Evolutionary conservation across 2,888 invertebrate species (phyloP).

Genomic region (Drosophila formosana): DNA sequence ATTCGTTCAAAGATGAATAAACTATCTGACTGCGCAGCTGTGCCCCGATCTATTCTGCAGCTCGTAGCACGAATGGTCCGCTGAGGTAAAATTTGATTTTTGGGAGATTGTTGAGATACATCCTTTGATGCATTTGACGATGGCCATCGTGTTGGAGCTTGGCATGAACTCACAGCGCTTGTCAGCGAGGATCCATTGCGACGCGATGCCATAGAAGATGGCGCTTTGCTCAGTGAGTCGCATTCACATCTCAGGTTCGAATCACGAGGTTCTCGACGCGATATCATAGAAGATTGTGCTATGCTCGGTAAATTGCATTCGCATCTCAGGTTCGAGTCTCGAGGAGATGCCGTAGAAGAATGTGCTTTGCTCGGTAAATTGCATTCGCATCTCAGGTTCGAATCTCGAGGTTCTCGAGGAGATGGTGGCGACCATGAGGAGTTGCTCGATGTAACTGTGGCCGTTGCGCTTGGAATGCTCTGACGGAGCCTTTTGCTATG

Average conservation of each 20-base stretch:
- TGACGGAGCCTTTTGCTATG: slow-evolving; percentile 1
- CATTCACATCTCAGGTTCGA: neutral
- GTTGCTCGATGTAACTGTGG: too few species aligned
- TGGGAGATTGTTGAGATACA: neutral
- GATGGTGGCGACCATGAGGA: neutral
- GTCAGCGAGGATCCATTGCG: neutral
- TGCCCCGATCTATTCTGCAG: neutral
- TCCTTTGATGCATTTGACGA: neutral
- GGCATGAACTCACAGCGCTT: neutral
- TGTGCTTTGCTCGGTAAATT: neutral
- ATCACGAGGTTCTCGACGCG: too few species aligned
- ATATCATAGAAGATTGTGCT: neutral
- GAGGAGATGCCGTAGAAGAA: neutral
- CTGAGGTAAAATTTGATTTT: too few species aligned
- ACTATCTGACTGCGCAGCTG: neutral
- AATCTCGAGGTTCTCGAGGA: neutral
- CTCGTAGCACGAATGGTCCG: neutral
- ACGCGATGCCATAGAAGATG: neutral
- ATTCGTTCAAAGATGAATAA: neutral
- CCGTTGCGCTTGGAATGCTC: neutral
- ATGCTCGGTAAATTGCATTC: neutral
- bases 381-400: neutral
- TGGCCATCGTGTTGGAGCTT: neutral
- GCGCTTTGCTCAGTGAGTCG: neutral
- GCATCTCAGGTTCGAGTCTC: neutral